Percentiles rank a stretch among this genome's conserved stretches.
phyloP scores from a whole-genome alignment of 2,888 invertebrate genomes.

The Coleophora deauratella region DNA sequence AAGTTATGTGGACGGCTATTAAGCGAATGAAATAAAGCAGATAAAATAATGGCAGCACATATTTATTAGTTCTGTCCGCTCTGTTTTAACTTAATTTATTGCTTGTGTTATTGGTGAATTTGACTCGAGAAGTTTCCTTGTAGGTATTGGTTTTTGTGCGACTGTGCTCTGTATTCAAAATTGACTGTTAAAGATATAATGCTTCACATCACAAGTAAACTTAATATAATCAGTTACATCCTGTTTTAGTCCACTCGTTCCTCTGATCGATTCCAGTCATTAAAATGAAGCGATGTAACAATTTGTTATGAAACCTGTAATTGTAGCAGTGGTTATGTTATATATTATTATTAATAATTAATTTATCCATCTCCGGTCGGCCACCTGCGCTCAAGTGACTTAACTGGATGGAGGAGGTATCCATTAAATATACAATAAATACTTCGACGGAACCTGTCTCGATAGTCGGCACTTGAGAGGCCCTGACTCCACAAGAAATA shows the following conservation, averaged over 20 bases:
- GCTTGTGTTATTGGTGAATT: neutral
- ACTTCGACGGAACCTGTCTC: constrained; percentile 4
- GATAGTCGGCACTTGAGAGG: neutral
- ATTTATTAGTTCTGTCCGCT: constrained; percentile 6
- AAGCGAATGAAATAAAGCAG: constrained; percentile 30
- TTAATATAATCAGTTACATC: no score
- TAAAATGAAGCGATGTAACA: constrained; percentile 18
- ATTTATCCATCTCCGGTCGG: constrained; percentile 19
- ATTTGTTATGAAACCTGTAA: constrained; percentile 27
- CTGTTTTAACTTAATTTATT: no score
- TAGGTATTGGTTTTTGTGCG: constrained; percentile 9
- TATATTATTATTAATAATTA: no score
- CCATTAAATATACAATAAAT: neutral
- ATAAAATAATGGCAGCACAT: neutral
- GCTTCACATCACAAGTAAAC: no score
- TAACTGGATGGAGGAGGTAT: constrained; percentile 14
- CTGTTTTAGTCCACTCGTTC: no score
- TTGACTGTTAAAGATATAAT: no score
- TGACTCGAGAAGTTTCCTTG: no score
- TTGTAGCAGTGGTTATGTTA: constrained; percentile 25
- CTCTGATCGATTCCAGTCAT: no score
- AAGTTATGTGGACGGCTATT: constrained; percentile 40
- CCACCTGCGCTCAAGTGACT: constrained; percentile 27
- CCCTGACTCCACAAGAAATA: no score
- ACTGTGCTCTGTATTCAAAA: no score